These are phyloP conservation scores for Apostichopus californicus DNA, from an alignment of 35 echinoderm and acorn worm species.

Conservation along the genomic window DNA sequence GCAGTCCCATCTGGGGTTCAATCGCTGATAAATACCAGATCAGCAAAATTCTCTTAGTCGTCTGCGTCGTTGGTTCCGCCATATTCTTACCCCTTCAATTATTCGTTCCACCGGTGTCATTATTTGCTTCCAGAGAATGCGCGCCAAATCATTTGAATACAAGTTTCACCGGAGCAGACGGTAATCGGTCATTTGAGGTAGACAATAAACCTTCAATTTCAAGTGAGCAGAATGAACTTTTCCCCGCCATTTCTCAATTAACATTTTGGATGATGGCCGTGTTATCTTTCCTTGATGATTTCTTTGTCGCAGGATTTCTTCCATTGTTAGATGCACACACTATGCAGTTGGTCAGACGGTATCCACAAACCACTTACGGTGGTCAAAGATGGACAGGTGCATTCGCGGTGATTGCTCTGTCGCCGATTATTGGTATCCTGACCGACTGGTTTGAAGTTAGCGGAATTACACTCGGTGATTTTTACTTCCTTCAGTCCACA, in stretches of 20 bases:
- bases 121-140: neutral
- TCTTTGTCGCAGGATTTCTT: constrained; percentile 27
- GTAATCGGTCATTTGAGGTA: neutral
- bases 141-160: neutral
- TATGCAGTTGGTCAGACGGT: neutral
- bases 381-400: constrained; percentile 46
- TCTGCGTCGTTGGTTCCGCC: neutral
- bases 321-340: constrained; percentile 34
- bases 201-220: neutral
- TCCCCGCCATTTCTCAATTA: neutral
- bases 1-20: constrained; percentile 39
- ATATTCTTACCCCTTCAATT: constrained; percentile 24
- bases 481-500: constrained; percentile 34
- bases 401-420: constrained; percentile 23
- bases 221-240: neutral
- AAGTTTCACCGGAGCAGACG: neutral
- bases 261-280: constrained; percentile 4
- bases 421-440: neutral
- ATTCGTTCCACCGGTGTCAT: constrained; percentile 10
- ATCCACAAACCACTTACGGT: constrained; percentile 14
- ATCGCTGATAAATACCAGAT: constrained; percentile 43
- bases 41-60: constrained; percentile 4
- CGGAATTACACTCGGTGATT: neutral
- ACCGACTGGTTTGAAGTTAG: constrained; percentile 24
- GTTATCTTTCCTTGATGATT: neutral